phyloP scores from a whole-genome alignment of 2,113 vertebrate genomes.

The Notarius quadriscutis region DNA sequence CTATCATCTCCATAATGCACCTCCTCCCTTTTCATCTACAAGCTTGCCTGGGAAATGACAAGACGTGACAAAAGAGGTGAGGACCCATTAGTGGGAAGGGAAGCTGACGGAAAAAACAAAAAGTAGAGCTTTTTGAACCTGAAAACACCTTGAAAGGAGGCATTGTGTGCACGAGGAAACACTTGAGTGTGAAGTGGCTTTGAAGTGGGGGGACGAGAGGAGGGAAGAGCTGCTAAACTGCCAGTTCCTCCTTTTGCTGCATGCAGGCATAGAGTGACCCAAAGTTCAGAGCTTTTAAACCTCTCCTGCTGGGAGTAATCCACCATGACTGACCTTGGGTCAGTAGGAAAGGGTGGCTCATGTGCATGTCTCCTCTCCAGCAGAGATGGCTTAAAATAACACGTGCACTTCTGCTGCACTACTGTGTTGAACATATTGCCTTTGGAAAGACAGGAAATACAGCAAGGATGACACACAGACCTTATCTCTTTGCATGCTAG shows the following conservation, averaged over 20 bases:
- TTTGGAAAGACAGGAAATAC: constrained; percentile 16
- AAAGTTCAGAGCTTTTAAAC: constrained; percentile 36
- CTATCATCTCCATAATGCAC: constrained; percentile 38
- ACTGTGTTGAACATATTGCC: background rate
- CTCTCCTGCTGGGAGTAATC: constrained; percentile 41
- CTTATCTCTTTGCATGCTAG: constrained; percentile 33
- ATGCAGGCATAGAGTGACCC: constrained; percentile 21
- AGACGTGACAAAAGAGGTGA: constrained; percentile 50
- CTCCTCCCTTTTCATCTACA: constrained; percentile 32
- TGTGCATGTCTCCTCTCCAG: constrained; percentile 22
- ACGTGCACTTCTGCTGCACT: constrained; percentile 3
- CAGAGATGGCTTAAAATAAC: constrained; percentile 35
- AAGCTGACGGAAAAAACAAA: constrained; percentile 52
- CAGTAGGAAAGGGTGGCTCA: constrained; percentile 26
- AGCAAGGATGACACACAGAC: background rate
- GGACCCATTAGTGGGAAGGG: constrained; percentile 39
- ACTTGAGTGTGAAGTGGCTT: constrained; percentile 51
- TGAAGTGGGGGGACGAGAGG: constrained; percentile 49
- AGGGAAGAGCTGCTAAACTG: constrained; percentile 46
- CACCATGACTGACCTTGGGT: constrained; percentile 35
- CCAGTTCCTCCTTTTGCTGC: constrained; percentile 37
- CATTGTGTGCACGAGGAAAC: constrained; percentile 56
- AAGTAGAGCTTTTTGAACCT: constrained; percentile 50
- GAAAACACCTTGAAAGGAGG: constrained; percentile 57
- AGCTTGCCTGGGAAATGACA: constrained; percentile 42